phyloP scores from a whole-genome alignment of 2,797 vertebrate species.

The Peromyscus eremicus region DNA sequence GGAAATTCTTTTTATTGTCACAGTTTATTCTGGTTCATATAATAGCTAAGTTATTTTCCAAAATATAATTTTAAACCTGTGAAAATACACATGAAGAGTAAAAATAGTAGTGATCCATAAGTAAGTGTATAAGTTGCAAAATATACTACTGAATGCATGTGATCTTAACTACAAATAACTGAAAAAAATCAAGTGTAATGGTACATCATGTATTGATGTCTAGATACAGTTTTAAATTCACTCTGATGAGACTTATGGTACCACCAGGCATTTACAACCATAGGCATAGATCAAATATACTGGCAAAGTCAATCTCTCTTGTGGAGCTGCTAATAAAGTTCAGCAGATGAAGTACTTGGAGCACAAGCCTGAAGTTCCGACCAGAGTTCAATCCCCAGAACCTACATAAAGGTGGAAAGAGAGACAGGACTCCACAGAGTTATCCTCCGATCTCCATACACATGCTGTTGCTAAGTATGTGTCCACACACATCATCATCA shows the following conservation, averaged over 20 bases:
- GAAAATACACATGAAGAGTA: neutral
- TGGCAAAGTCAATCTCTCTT: neutral
- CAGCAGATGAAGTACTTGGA: neutral
- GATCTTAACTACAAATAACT: neutral
- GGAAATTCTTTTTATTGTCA: neutral
- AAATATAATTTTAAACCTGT: constrained; percentile 2
- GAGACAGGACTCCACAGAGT: neutral
- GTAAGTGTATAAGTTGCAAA: neutral
- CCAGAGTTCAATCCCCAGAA: neutral
- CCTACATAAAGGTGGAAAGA: neutral
- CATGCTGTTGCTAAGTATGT: neutral
- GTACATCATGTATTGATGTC: neutral
- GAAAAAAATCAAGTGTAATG: neutral
- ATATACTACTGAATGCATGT: neutral
- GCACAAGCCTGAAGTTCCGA: too few relatives aligned
- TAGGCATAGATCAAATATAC: neutral
- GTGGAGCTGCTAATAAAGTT: neutral
- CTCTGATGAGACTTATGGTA: neutral
- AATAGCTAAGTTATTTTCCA: constrained; percentile 23
- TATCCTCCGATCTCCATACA: neutral
- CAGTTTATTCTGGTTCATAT: neutral
- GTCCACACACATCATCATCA: too few relatives aligned
- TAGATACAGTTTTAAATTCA: neutral
- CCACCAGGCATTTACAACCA: neutral
- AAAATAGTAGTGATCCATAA: neutral